Base-by-base conservation (phyloP, 2,797 vertebrate genomes). In the Chloroceryle amazona region DNA sequence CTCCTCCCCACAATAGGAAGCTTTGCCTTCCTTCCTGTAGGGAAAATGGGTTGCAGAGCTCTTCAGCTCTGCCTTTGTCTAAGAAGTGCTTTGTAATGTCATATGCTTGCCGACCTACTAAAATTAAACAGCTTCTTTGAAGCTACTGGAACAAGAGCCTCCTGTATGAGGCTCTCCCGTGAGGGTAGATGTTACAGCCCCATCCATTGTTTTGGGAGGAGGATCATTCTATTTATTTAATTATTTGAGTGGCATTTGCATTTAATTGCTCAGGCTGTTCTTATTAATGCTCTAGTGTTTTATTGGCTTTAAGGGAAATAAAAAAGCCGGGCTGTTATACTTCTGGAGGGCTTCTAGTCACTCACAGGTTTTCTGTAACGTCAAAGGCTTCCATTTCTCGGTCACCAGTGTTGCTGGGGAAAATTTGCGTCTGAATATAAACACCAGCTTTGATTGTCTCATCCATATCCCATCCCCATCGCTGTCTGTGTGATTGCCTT, bases 21-120 rank as follows among this genome's bases (percentile, higher is more conserved):
- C 65, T 88, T 91, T 86, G 83, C 73, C 51, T 97, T 94, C 95
- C 96, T 95, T 95, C 89, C 95, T 84, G 95, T 26, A 70, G 91
- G 85, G 85, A 79, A 65, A 80, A 92, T 12, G 71, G 67, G 23
- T 46, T 52, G 81, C 80, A 49, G 89, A 58, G 62, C 11, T 90
- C 65, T 68, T 65, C 1, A 0, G 61, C 82, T 78, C 68, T 26
- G 89, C 93, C 90, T 95, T 94, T 95, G 89, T 94, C 65, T 71
- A 4, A 33, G 52, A 49, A 93, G 12, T 22, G 44, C 81, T 90
- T 74, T 90, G 89, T 94, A 70, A 92, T 74, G 83, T 61, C 78
- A 11, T 82, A 68, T 6, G 73, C 62, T 86, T 23, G 44, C 85
- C 3, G 14, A 65, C 46, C 91, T 65, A 12, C 87, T 81, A 22